phyloP scores from a whole-genome alignment of 1,140 invertebrate genomes.

The Rhyzopertha dominica region DNA sequence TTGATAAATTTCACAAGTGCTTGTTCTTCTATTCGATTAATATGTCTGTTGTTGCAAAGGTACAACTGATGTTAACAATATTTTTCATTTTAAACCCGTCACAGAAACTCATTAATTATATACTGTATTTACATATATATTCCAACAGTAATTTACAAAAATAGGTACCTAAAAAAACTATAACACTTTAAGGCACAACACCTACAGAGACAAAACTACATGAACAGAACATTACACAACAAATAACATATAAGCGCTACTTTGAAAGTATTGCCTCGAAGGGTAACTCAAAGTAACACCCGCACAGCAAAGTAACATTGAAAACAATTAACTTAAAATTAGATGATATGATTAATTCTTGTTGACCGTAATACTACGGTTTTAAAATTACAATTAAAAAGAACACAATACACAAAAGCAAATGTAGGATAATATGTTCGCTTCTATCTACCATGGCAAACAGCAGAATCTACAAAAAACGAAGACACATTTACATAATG shows the following conservation, averaged over 20 bases:
- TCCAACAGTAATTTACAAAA: no score
- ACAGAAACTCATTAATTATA: no score
- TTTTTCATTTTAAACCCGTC: no score
- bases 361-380: constrained; percentile 22
- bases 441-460: background rate
- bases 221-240: background rate
- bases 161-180: no score
- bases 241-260: constrained; percentile 5
- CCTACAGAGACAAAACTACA: constrained; percentile 8
- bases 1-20: no score
- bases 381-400: constrained; percentile 21
- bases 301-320: background rate
- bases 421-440: constrained; percentile 1
- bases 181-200: constrained; percentile 20
- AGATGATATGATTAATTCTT: constrained; percentile 44
- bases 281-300: background rate
- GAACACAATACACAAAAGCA: constrained; percentile 15
- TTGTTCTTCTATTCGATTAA: no score
- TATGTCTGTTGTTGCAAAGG: no score
- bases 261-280: background rate
- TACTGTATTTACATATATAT: no score
- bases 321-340: constrained; percentile 9
- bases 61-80: no score
- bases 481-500: background rate
- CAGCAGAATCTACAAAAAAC: constrained; percentile 3